phyloP scores from a whole-genome alignment of 2,797 vertebrate species.

The Lepidocolaptes lacrymiger region DNA sequence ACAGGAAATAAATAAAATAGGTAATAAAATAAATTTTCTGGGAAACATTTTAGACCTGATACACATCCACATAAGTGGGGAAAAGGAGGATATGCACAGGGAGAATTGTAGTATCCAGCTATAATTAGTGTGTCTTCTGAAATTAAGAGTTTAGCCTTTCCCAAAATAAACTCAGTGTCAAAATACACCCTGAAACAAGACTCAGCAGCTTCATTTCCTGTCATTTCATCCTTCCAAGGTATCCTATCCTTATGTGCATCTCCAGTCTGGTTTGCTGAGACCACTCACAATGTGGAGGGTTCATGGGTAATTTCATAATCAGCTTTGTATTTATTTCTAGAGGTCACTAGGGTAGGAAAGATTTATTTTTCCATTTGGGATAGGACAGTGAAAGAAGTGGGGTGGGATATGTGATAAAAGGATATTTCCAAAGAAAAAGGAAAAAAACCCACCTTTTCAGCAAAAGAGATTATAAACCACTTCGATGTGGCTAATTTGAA shows the following conservation, averaged over 20 bases:
- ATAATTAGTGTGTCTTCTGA: not conserved
- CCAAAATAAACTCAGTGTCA: not conserved
- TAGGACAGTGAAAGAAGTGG: not conserved
- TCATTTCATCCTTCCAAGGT: not conserved
- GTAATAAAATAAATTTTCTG: too few relatives aligned
- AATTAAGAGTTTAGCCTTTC: not conserved
- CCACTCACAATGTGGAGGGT: not conserved
- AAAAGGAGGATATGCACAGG: not conserved
- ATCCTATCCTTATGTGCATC: not conserved
- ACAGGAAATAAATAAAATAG: not conserved
- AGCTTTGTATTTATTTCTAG: not conserved
- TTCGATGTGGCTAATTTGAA: not conserved
- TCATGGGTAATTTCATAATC: not conserved
- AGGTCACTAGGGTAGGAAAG: not conserved
- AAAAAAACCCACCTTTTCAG: fast-evolving
- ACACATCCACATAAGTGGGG: fast-evolving
- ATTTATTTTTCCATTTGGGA: not conserved
- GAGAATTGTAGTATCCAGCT: not conserved
- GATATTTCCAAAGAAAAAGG: not conserved
- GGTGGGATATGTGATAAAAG: not conserved
- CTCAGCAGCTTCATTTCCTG: not conserved
- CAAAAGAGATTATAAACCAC: not conserved
- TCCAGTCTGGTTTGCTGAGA: not conserved
- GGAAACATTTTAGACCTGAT: too few relatives aligned
- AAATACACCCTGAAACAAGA: fast-evolving